Evolutionary conservation across 2,113 vertebrate species (phyloP).

Genomic region (Phycodurus eques): DNA sequence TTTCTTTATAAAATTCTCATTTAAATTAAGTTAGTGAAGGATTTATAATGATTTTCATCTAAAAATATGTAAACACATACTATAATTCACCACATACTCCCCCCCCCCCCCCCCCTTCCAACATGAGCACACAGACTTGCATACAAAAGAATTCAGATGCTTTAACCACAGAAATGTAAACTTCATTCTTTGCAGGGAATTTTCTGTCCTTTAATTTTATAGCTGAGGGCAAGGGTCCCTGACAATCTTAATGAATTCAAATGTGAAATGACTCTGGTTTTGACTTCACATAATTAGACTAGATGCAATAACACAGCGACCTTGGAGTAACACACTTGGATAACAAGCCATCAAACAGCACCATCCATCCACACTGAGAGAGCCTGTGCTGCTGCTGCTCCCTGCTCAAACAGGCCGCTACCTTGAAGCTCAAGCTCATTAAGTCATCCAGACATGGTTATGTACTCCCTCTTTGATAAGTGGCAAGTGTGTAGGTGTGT

Average conservation of each 20-base stretch:
- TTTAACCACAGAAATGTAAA: neutral
- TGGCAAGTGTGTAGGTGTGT: conserved; percentile 1
- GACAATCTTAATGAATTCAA: conserved; percentile 45
- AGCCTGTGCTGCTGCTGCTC: conserved; percentile 12
- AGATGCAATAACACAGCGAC: conserved; percentile 43
- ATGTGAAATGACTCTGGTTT: conserved; percentile 51
- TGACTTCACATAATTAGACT: conserved; percentile 54
- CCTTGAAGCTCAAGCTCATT: conserved; percentile 49
- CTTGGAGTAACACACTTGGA: conserved; percentile 50
- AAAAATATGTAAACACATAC: neutral
- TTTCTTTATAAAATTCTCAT: conserved; percentile 40
- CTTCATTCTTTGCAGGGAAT: neutral
- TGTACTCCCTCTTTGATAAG: conserved; percentile 24
- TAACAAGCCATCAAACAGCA: conserved; percentile 57
- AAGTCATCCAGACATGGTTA: conserved; percentile 48
- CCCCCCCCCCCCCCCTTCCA: neutral
- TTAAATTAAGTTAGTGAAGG: conserved; percentile 27
- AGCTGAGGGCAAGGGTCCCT: conserved; percentile 26
- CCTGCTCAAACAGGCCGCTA: conserved; percentile 12
- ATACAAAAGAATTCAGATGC: neutral
- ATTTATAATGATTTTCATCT: neutral
- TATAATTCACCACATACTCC: conserved; percentile 9
- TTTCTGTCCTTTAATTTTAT: conserved; percentile 22
- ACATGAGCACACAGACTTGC: neutral
- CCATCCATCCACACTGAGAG: conserved; percentile 42